phyloP scores from a whole-genome alignment of 2,797 vertebrate species.

The Picus viridis region DNA sequence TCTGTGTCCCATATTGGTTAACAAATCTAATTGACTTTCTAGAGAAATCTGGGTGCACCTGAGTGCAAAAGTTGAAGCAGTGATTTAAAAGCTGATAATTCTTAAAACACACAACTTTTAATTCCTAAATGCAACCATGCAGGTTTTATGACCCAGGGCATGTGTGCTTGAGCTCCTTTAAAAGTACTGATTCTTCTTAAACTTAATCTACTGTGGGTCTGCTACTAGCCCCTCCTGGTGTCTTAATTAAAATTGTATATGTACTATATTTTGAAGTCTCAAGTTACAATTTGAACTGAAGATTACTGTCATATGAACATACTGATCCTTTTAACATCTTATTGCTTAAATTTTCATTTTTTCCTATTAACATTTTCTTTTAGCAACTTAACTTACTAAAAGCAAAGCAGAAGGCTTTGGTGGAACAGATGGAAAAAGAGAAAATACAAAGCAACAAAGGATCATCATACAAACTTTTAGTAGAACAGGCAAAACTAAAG shows the following conservation, averaged over 20 bases:
- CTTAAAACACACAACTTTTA: neutral
- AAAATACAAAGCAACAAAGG: conserved; percentile 99
- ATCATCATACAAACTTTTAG: conserved; percentile 98
- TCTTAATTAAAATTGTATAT: neutral
- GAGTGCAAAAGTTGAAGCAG: neutral
- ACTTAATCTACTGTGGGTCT: neutral
- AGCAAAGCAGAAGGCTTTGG: conserved; percentile 99
- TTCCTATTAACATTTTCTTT: conserved; percentile 81
- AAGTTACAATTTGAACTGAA: conserved; percentile 25
- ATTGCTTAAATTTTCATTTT: conserved; percentile 76
- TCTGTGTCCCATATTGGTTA: neutral
- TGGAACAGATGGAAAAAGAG: conserved; percentile 99
- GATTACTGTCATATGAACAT: conserved; percentile 54
- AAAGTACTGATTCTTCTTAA: conserved; percentile 3
- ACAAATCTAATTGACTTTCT: neutral
- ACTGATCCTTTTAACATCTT: conserved; percentile 74
- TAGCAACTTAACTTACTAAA: conserved; percentile 99
- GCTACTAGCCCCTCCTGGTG: neutral
- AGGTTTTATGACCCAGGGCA: neutral
- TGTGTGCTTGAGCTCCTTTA: neutral
- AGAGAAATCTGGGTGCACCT: neutral
- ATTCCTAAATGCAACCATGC: neutral
- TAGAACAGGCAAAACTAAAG: conserved; percentile 99
- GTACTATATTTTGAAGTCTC: conserved; percentile 18
- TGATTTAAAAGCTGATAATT: neutral